Conservation (phyloP, 2,888 invertebrate genomes). For the Calameuta idolon region DNA sequence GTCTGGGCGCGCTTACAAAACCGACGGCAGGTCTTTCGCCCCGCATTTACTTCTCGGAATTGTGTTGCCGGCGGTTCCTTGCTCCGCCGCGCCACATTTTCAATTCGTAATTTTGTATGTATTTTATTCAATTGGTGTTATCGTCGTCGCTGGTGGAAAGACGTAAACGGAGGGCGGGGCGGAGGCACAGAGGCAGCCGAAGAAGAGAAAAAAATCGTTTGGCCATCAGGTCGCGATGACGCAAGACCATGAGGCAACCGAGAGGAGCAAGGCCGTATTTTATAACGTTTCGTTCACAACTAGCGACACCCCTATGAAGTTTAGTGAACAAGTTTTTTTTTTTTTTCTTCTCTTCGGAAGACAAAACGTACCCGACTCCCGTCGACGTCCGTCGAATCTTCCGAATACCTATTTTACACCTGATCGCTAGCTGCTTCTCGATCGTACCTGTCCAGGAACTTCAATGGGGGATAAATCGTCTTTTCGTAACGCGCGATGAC, state of each 20-base stretch:
- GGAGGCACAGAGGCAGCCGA: background rate
- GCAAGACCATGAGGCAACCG: background rate
- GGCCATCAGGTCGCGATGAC: constrained; percentile 3
- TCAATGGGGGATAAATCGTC: background rate
- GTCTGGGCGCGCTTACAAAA: background rate
- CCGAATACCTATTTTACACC: background rate
- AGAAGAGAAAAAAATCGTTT: constrained; percentile 10
- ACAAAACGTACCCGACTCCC: background rate
- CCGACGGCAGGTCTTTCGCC: background rate
- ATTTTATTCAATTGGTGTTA: background rate
- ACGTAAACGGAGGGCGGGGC: constrained; percentile 6
- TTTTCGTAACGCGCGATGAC: background rate
- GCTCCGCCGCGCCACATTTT: background rate
- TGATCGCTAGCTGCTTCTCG: background rate
- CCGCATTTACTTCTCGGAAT: background rate
- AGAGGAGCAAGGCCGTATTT: background rate
- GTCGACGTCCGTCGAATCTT: background rate
- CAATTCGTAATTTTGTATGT: background rate
- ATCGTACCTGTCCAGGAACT: background rate
- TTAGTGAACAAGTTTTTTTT: background rate
- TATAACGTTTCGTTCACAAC: background rate
- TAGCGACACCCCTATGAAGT: background rate
- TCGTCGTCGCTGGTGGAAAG: constrained; percentile 9
- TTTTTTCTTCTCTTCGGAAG: background rate
- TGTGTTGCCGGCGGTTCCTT: background rate